Evolutionary conservation across 2,888 invertebrate genomes (phyloP).

Genomic region (Alitta virens): DNA sequence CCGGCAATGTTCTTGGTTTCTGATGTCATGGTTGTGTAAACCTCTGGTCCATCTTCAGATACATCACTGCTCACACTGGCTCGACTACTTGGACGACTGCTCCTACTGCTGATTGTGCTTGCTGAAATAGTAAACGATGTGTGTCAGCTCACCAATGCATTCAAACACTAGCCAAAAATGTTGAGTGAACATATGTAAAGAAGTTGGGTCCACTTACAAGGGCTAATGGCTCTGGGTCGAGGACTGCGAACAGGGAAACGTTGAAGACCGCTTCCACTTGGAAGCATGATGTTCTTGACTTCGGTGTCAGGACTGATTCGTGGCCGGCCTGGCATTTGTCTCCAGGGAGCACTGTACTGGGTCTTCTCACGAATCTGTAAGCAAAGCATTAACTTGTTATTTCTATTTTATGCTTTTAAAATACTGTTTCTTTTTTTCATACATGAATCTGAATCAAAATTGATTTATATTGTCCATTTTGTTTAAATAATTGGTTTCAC

Average conservation of each 20-base stretch:
- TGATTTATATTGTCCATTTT: too few species aligned
- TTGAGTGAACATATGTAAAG: too few species aligned
- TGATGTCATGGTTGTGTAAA: constrained; percentile 50
- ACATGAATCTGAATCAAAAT: too few species aligned
- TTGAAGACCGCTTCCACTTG: constrained; percentile 3
- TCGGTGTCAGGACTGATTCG: constrained; percentile 49
- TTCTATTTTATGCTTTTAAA: too few species aligned
- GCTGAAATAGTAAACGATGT: constrained; percentile 1
- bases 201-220: too few species aligned
- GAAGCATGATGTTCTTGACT: constrained; percentile 48
- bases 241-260: constrained; percentile 8
- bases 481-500: too few species aligned
- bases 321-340: constrained; percentile 34
- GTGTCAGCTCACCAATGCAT: too few species aligned
- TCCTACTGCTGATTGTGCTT: constrained; percentile 48
- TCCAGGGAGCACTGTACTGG: constrained; percentile 45
- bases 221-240: constrained; percentile 6
- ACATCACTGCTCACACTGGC: constrained; percentile 80
- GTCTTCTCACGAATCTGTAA: constrained; percentile 49
- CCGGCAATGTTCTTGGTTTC: constrained; percentile 46
- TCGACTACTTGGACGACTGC: constrained; percentile 62
- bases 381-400: too few species aligned
- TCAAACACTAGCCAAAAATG: too few species aligned
- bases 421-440: too few species aligned
- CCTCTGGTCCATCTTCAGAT: constrained; percentile 63